phyloP scores from a whole-genome alignment of 1,140 invertebrate genomes.

The Sycophaga agraensis region DNA sequence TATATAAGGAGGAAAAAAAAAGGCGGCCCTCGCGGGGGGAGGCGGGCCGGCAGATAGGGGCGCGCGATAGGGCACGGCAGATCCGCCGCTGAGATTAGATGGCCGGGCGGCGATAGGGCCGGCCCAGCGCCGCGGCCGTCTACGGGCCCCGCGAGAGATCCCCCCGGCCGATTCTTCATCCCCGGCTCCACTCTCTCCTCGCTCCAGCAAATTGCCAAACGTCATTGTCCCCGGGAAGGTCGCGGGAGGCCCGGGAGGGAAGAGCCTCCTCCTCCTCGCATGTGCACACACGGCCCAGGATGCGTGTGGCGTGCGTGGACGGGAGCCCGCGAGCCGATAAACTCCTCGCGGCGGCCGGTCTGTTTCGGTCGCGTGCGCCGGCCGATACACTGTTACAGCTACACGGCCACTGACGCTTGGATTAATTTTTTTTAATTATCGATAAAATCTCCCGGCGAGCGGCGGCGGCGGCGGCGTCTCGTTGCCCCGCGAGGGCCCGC shows the following conservation, averaged over 20 bases:
- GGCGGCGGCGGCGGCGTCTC: too few species aligned
- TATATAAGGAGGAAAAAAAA: too few species aligned
- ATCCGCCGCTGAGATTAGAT: conserved; percentile 49
- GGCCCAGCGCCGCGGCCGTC: conserved; percentile 33
- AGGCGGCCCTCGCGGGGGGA: not conserved
- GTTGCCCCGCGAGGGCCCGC: too few species aligned
- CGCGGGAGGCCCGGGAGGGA: not conserved
- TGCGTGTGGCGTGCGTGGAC: too few species aligned
- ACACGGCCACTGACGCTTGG: not conserved
- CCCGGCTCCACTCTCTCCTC: conserved; percentile 4
- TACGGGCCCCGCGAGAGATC: conserved; percentile 27
- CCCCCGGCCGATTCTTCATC: conserved; percentile 6
- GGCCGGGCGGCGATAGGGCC: conserved; percentile 39
- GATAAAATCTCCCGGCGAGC: too few species aligned
- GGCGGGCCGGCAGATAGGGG: conserved; percentile 36
- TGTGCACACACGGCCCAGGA: too few species aligned
- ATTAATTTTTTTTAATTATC: conserved; percentile 19
- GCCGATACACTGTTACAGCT: not conserved
- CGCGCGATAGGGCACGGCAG: conserved; percentile 49
- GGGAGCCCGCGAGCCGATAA: not conserved
- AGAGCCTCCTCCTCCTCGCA: too few species aligned
- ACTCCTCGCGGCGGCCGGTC: conserved; percentile 1
- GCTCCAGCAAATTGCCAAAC: conserved; percentile 45
- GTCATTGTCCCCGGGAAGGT: conserved; percentile 37
- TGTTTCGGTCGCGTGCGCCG: not conserved